Evolutionary conservation across 1,140 invertebrate genomes (phyloP).

Genomic region (Diprion similis): DNA sequence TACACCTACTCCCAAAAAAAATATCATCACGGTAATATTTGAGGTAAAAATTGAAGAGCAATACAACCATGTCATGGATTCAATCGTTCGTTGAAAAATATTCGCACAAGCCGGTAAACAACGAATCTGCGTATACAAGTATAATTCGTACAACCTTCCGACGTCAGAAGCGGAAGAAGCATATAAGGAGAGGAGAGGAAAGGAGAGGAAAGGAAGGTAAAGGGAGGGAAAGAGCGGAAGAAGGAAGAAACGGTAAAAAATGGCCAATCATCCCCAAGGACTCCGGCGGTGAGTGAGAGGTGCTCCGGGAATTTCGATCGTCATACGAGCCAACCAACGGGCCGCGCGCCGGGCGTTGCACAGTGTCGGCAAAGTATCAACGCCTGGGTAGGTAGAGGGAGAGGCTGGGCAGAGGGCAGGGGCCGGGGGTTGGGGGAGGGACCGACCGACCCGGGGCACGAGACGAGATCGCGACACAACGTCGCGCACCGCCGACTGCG

Average conservation of each 20-base stretch:
- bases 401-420: conserved; percentile 27
- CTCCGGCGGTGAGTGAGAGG: background rate
- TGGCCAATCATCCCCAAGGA: background rate
- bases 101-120: too few species aligned
- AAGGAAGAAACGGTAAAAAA: background rate
- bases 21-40: too few species aligned
- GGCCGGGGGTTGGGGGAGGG: conserved; percentile 23
- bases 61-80: too few species aligned
- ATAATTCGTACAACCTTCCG: too few species aligned
- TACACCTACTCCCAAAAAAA: too few species aligned
- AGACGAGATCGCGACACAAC: conserved; percentile 54
- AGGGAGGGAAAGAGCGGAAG: background rate
- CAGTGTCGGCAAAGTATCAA: conserved; percentile 26
- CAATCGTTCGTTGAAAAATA: too few species aligned
- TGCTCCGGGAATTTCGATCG: background rate
- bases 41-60: too few species aligned
- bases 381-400: conserved; percentile 26
- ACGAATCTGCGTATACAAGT: too few species aligned
- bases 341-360: conserved; percentile 24
- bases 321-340: background rate
- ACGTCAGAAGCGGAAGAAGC: too few species aligned
- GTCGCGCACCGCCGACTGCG: conserved; percentile 59
- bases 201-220: background rate
- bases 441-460: conserved; percentile 41
- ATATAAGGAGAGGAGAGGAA: background rate